Base-by-base conservation (phyloP, 2,888 invertebrate genomes). In the Folsomia manolachei region DNA sequence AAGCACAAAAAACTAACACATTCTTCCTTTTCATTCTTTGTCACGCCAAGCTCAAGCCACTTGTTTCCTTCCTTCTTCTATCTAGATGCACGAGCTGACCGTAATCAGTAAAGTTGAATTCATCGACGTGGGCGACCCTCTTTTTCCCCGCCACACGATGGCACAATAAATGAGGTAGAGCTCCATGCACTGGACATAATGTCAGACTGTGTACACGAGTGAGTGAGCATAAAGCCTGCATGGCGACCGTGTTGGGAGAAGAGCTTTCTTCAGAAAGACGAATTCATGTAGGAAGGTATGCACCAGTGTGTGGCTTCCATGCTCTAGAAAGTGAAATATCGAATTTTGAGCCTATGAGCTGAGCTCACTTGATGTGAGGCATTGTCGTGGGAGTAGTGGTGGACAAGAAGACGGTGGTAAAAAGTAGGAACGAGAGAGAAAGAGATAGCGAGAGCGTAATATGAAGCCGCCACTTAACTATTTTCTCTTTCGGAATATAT, bases 1-100 rank as follows among this genome's bases (percentile, higher is more conserved):
- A 24, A 63, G 63, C 25, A 63, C 63, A 63, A 63, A 63, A n/a
- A 63, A 63, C 27, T 27, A 56, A 56, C 66, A 1, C 53, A 25
- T 53, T 66, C n/a, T n/a, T 14, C 53, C 18, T 53, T n/a, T 24
- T 53, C 2, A 11, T 24, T 21, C 67, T 56, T 26, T 25, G 11
- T 24, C 24, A 26, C 24, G 24, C 63, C 19, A 60, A 62, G 23
- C 60, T n/a, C 60, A n/a, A 60, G 60, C 60, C 25, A 21, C 62
- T 25, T 23, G 62, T 62, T 62, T 25, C 62, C 21, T 7, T 23
- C 11, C 62, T 62, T 62, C 25, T 18, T 19, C 18, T 21, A 14
- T 56, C 19, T 56, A n/a, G n/a, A n/a, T n/a, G 4, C 56, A 7
- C 56, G n/a, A 7, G 21, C 56, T 56, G 56, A 19, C 56, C 21